These are phyloP conservation scores for Cheilosia variabilis DNA, from an alignment of 2,888 invertebrate species.

Conservation along the genomic window DNA sequence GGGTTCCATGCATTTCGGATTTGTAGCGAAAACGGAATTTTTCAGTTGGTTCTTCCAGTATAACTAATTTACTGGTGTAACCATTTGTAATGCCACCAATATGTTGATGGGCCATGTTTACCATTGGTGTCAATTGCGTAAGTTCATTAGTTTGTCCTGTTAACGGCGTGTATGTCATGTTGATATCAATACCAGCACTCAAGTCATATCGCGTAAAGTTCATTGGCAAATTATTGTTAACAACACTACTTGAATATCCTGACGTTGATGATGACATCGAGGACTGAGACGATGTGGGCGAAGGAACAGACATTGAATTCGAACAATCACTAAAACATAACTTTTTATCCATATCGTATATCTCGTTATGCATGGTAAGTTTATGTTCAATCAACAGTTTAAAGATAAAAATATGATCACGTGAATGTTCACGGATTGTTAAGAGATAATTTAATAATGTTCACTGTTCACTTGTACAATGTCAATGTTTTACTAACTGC, in stretches of 20 bases:
- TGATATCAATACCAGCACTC: constrained; percentile 30
- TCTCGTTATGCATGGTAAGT: constrained; percentile 63
- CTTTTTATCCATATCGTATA: constrained; percentile 67
- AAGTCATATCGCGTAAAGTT: constrained; percentile 33
- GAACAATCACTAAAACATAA: constrained; percentile 47
- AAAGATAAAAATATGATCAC: constrained; percentile 23
- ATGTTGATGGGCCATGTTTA: not conserved
- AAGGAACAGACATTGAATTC: constrained; percentile 50
- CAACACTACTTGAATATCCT: constrained; percentile 46
- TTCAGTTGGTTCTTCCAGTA: constrained; percentile 90
- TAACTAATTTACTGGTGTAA: constrained; percentile 85
- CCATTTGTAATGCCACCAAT: not conserved
- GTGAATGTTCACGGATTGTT: constrained; percentile 34
- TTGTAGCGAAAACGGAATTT: constrained; percentile 93
- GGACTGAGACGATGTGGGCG: constrained; percentile 55
- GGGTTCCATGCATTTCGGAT: constrained; percentile 94
- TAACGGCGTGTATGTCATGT: constrained; percentile 22
- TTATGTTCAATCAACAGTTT: not conserved
- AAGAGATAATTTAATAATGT: not conserved
- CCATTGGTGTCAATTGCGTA: constrained; percentile 26
- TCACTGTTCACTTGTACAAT: constrained; percentile 48
- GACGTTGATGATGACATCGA: constrained; percentile 60
- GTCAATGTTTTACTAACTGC: constrained; percentile 42
- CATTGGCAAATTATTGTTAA: not conserved
- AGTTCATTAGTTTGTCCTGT: constrained; percentile 3